Conservation (phyloP, 2,797 vertebrate genomes). For the Chloroceryle inda region DNA sequence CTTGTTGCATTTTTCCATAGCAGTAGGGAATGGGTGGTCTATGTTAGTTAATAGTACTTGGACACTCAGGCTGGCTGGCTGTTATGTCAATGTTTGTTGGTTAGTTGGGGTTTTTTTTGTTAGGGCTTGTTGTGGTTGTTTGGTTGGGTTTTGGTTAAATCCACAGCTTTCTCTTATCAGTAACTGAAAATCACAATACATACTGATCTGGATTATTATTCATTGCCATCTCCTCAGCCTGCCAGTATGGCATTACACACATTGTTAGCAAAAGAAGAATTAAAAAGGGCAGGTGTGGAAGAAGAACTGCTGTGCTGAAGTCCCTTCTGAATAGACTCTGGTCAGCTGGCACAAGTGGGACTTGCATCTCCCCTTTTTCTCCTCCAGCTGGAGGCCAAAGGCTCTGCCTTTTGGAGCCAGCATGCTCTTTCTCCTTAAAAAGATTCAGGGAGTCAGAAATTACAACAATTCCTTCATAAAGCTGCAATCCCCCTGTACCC, state of each 20-base stretch:
- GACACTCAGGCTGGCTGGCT: not conserved
- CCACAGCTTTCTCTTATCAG: not conserved
- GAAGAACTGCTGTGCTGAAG: not conserved
- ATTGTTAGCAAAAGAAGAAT: not conserved
- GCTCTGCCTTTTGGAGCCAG: not conserved
- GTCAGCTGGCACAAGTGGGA: not conserved
- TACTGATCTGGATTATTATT: not conserved
- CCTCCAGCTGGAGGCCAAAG: not conserved
- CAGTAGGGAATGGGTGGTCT: not conserved
- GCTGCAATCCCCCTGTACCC: not conserved
- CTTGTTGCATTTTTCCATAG: not conserved
- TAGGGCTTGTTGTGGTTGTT: not conserved
- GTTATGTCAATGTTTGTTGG: not conserved
- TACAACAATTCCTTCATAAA: not conserved
- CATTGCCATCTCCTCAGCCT: not conserved
- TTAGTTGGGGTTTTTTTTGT: rapidly evolving
- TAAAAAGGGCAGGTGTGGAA: not conserved
- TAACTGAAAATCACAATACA: not conserved
- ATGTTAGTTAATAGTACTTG: not conserved
- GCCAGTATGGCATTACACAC: not conserved
- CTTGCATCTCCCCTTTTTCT: not conserved
- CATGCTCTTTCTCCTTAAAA: not conserved
- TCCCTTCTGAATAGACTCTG: not conserved
- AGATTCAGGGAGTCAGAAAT: not conserved
- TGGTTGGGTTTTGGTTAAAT: not conserved